Evolutionary conservation across 1,140 invertebrate genomes (phyloP), one percentile per base, ranked within the genome.

Genomic region (Heliconius hewitsoni): DNA sequence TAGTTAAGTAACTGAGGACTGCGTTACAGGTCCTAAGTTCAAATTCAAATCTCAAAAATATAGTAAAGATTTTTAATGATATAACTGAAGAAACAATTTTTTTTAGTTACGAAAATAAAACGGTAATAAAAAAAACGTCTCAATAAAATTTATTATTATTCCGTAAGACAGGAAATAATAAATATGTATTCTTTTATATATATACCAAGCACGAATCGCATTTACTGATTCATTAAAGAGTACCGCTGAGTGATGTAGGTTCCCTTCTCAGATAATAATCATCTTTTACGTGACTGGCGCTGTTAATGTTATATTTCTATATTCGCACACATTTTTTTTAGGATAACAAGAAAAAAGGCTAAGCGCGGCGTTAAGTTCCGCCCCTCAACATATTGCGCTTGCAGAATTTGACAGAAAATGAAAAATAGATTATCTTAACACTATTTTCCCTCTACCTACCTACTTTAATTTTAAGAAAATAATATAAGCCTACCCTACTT

Each of bases 191-290:
- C 60, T 66, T 66, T 66, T 66, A 66, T 66, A 66, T 3, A 3
- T 66, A 66, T 23, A 66, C 60, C 4, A 16, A 66, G 60, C 60
- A 66, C 60, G 60, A 66, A 66, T 16, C 60, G 4, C 27, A 66
- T 66, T 66, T 66, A 66, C 4, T 66, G 19, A 66, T 66, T 66
- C 60, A 66, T 66, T 66, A 66, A 66, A 66, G 60, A 66, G 60
- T 66, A 66, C 60, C 60, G 60, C 60, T 3, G 23, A 30, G 27
- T 66, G 27, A 66, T 66, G 23, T 66, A 66, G 23, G n/a, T 27
- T 66, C 60, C 60, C 60, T 66, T 16, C 57, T 66, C 60, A 66
- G 60, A 66, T 66, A 66, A 66, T 66, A 66, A 30, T 66, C 23
- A 66, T 66, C 5, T 30, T 66, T 30, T 30, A 66, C 60, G 60